Conservation (phyloP, 2,113 vertebrate genomes). For the Apus apus region DNA sequence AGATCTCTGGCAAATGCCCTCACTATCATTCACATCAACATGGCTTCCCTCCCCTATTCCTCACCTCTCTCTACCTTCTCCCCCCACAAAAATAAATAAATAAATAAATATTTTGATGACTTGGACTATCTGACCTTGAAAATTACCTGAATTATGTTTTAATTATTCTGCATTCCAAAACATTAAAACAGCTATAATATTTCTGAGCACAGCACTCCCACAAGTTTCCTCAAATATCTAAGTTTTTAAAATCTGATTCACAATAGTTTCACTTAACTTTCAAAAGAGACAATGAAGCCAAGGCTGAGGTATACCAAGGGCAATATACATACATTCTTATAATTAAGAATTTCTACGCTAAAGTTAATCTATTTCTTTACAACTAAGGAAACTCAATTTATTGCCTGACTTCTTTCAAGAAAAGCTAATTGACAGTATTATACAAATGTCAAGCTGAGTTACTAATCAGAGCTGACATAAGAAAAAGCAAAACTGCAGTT, state of each 20-base stretch:
- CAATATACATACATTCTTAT: background rate
- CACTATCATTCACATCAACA: background rate
- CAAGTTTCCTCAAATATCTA: slow-evolving; percentile 32
- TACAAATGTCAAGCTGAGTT: background rate
- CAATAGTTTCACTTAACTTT: background rate
- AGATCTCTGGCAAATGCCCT: background rate
- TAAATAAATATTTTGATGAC: background rate
- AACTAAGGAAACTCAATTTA: background rate
- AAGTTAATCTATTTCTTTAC: background rate
- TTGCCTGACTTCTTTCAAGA: background rate
- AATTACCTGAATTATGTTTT: slow-evolving; percentile 2
- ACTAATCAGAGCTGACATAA: background rate
- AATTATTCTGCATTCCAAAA: slow-evolving; percentile 53
- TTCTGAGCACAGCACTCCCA: slow-evolving; percentile 30
- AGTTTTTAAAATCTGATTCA: slow-evolving; percentile 14
- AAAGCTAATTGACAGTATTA: background rate
- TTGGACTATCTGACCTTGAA: background rate
- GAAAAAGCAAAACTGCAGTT: background rate
- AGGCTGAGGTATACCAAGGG: background rate
- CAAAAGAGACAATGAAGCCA: background rate
- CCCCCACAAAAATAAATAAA: background rate
- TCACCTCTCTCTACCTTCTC: no score
- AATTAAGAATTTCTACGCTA: background rate
- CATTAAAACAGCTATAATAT: slow-evolving; percentile 23
- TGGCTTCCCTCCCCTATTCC: background rate